Percentiles rank a stretch among this genome's conserved stretches.
phyloP scores from a whole-genome alignment of 2,113 vertebrate genomes.

The Ciconia stormi region DNA sequence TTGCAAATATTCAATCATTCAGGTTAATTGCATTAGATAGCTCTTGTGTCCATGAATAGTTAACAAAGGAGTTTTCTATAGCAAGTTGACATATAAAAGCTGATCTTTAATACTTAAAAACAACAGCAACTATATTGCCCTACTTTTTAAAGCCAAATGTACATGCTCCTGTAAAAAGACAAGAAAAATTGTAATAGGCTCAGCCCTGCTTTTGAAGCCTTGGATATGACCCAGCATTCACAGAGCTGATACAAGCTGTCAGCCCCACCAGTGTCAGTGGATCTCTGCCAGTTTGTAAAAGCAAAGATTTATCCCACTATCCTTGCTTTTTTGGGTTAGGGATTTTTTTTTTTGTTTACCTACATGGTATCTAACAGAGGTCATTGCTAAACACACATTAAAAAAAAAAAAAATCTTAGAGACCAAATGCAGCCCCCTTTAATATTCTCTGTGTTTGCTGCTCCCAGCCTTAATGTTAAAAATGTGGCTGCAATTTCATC shows the following conservation, averaged over 20 bases:
- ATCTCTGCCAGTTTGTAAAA: background rate
- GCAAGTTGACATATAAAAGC: background rate
- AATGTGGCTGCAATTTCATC: background rate
- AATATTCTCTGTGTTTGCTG: background rate
- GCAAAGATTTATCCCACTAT: background rate
- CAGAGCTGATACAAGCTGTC: background rate
- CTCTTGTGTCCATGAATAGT: background rate
- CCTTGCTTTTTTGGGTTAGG: background rate
- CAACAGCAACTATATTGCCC: background rate
- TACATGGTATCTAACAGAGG: background rate
- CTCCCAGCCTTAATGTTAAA: background rate
- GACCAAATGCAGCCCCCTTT: background rate
- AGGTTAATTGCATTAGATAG: background rate
- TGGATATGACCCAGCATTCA: background rate
- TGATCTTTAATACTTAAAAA: background rate
- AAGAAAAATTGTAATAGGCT: background rate
- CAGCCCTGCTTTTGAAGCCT: background rate
- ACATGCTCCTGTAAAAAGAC: background rate
- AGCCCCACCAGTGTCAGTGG: background rate
- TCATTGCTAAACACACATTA: rapidly evolving
- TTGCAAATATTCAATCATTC: background rate
- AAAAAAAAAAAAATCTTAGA: too few species aligned
- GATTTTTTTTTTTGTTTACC: background rate
- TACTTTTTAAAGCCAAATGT: background rate
- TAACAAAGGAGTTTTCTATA: background rate